Conservation (phyloP, 2,888 invertebrate genomes). For the Lydus trimaculatus region DNA sequence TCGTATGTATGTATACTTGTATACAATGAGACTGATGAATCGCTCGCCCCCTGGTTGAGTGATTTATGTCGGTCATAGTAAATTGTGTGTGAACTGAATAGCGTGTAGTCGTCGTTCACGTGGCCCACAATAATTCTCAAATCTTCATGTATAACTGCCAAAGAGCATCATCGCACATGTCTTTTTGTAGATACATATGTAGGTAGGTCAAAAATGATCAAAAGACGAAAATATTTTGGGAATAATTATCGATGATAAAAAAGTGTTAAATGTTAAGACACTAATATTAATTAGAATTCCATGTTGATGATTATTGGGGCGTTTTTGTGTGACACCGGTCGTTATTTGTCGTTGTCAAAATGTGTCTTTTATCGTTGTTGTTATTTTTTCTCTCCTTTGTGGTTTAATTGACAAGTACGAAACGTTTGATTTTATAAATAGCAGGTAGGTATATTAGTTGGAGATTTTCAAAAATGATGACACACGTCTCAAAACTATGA, state of each 20-base stretch:
- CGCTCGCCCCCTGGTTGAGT: conserved; percentile 58
- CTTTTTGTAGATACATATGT: conserved; percentile 43
- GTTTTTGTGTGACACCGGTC: too few species aligned
- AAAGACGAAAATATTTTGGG: neutral
- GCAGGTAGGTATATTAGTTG: neutral
- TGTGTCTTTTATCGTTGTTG: too few species aligned
- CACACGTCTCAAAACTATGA: conserved; percentile 12
- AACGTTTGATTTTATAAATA: neutral
- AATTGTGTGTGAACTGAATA: conserved; percentile 60
- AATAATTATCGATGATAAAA: neutral
- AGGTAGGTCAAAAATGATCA: neutral
- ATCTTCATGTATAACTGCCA: conserved; percentile 32
- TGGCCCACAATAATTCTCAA: conserved; percentile 51
- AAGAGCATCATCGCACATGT: conserved; percentile 36
- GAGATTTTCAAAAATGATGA: neutral
- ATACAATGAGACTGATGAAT: conserved; percentile 63
- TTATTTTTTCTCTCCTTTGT: too few species aligned
- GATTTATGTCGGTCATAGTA: conserved; percentile 62
- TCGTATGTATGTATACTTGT: too few species aligned
- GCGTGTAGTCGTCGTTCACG: conserved; percentile 50
- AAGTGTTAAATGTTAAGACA: neutral
- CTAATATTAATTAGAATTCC: neutral
- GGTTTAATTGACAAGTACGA: neutral
- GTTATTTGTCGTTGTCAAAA: too few species aligned
- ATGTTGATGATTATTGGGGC: too few species aligned